Base-by-base conservation (phyloP, 2,797 vertebrate genomes). In the Ceyx erithaca region DNA sequence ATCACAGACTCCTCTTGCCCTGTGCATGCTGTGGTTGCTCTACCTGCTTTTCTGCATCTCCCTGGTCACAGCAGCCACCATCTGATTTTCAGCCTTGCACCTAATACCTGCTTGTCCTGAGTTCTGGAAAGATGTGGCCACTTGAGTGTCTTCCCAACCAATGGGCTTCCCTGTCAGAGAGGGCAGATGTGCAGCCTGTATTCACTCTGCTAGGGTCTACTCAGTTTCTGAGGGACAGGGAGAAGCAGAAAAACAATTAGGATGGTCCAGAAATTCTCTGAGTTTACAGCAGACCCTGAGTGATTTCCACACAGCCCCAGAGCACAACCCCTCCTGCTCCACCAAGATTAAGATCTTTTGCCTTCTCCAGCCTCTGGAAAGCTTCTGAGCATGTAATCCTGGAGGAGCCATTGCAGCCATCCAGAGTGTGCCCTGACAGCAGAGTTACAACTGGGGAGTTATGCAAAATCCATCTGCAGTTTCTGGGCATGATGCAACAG, bases 291-390 rank as follows among this genome's bases (percentile, higher is more conserved):
- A 41, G 59, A 31, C 58, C 66, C 62, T 0, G 2, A 57, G 73
- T 4, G 19, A 91, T 67, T 90, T 41, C 71, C 77, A 85, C 82
- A 59, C 28, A 54, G 68, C 48, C 73, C 64, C 67, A 46, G 79
- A 85, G 81, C 64, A 57, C 75, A 80, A 78, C 7, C 13, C 31
- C 62, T 87, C 68, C 51, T 73, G 57, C 25, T 73, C 68, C 19
- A 10, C 16, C 0, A 10, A 92, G 94, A 95, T 85, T 78, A 85
- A 13, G 90, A 91, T 90, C 92, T 77, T 48, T 69, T 35, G 55
- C 19, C 73, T 91, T 77, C 76, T 75, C 81, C 81, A 78, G 84
- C 69, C 81, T 76, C 72, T 75, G 81, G 79, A 87, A 80, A 83
- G 35, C 45, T 87, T 71, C 82, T 45, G 76, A 82, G 30, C 37